Evolutionary conservation across 2,113 vertebrate species (phyloP).

Genomic region (Artemisiospiza belli): DNA sequence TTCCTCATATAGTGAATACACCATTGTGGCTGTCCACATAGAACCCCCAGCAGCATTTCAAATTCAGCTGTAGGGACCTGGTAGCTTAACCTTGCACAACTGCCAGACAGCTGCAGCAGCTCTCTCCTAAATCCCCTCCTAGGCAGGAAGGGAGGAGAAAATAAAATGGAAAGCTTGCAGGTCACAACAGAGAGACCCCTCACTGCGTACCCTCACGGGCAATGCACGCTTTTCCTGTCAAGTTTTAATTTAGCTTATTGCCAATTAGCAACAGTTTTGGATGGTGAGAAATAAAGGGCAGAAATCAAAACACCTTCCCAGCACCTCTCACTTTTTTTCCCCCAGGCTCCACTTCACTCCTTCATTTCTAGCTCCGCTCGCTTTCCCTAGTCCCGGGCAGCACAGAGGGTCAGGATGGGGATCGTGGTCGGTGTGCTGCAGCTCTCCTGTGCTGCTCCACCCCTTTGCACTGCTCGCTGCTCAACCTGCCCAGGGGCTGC

Average conservation of each 20-base stretch:
- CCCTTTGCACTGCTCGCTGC: fast-evolving
- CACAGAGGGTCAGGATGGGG: fast-evolving
- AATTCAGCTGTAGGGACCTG: background rate
- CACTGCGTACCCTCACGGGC: fast-evolving
- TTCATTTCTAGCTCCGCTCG: background rate
- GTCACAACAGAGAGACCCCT: background rate
- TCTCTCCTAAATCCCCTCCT: background rate
- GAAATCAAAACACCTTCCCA: background rate
- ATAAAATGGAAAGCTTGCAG: background rate
- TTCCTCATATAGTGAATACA: background rate
- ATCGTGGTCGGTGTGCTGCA: fast-evolving
- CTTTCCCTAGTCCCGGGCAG: fast-evolving
- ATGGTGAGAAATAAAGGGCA: background rate
- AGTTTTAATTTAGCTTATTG: background rate
- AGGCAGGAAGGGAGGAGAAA: background rate
- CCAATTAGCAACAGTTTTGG: background rate
- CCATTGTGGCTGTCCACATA: background rate
- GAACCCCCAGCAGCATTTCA: background rate
- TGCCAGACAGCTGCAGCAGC: background rate
- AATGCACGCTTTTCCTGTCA: background rate
- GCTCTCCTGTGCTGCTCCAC: background rate
- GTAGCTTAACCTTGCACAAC: background rate
- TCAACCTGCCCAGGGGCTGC: background rate
- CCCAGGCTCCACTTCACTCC: background rate
- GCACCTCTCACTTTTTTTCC: background rate